A percentile compares a stretch with the other conserved stretches of the same genome.
Conservation (phyloP, 1,140 invertebrate species). For the Elymnias hypermnestra region DNA sequence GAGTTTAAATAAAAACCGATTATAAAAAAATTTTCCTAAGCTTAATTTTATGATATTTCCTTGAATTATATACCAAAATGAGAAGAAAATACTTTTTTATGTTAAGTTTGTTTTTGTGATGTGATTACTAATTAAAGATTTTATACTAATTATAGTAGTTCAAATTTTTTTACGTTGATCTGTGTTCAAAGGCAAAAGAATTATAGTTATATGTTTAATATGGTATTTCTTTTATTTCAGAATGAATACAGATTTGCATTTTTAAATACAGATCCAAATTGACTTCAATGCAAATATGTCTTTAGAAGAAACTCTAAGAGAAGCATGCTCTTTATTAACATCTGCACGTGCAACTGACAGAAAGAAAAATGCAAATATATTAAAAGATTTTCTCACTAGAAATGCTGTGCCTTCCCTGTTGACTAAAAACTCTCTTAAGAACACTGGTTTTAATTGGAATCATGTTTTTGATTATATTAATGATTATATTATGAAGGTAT, state of each 20-base stretch:
- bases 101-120: too few species aligned
- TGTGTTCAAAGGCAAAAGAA: too few species aligned
- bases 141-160: too few species aligned
- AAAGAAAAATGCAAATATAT: conserved; percentile 52
- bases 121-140: too few species aligned
- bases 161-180: too few species aligned
- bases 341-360: conserved; percentile 43
- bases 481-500: conserved; percentile 58
- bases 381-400: conserved; percentile 54
- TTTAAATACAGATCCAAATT: neutral
- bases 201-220: too few species aligned
- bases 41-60: too few species aligned
- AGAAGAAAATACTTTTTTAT: too few species aligned
- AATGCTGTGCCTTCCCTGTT: conserved; percentile 53
- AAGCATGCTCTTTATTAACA: conserved; percentile 40
- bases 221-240: too few species aligned
- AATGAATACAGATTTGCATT: neutral
- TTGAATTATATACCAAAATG: too few species aligned
- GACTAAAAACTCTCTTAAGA: conserved; percentile 45
- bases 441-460: conserved; percentile 52
- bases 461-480: conserved; percentile 56
- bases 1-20: too few species aligned
- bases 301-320: conserved; percentile 42
- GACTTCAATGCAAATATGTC: conserved; percentile 33
- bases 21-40: too few species aligned